Percentiles rank a stretch among this genome's conserved stretches.
These are phyloP conservation scores for Caradrina kadenii DNA, from an alignment of 2,888 invertebrate species.

Conservation along the genomic window DNA sequence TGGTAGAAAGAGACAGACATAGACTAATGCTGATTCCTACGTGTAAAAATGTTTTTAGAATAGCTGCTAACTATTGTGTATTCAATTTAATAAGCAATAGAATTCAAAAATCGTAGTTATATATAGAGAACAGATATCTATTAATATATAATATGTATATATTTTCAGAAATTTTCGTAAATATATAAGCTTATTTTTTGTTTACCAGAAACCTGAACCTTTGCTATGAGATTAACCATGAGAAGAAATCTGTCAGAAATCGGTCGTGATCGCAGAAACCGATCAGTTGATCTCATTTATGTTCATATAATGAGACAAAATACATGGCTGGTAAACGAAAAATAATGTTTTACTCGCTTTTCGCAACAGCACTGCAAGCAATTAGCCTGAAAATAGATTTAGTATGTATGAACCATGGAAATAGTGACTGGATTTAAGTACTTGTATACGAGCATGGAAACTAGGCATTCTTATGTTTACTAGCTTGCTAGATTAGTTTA, in stretches of 20 bases:
- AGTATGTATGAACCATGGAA: constrained; percentile 2
- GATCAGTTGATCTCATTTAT: no score
- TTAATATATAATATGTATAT: no score
- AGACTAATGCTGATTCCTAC: background rate
- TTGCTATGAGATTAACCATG: no score
- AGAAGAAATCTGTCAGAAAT: no score
- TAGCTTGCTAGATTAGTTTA: constrained; percentile 1
- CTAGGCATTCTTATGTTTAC: background rate
- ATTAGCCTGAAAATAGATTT: background rate
- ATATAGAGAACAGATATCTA: background rate
- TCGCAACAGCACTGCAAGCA: background rate
- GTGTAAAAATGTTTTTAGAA: background rate
- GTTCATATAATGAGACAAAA: no score
- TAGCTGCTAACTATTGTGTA: background rate
- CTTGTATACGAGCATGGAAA: background rate
- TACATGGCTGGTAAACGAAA: no score
- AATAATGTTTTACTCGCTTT: background rate
- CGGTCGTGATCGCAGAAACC: no score
- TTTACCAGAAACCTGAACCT: no score
- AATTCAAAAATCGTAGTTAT: background rate
- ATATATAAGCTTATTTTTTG: no score
- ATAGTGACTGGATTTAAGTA: background rate
- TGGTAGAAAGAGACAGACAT: no score
- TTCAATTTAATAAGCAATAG: constrained; percentile 13
- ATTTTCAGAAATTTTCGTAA: no score